Evolutionary conservation across 2,113 vertebrate genomes (phyloP), one percentile per base, ranked within the genome.

Genomic region (Toxostoma redivivum): DNA sequence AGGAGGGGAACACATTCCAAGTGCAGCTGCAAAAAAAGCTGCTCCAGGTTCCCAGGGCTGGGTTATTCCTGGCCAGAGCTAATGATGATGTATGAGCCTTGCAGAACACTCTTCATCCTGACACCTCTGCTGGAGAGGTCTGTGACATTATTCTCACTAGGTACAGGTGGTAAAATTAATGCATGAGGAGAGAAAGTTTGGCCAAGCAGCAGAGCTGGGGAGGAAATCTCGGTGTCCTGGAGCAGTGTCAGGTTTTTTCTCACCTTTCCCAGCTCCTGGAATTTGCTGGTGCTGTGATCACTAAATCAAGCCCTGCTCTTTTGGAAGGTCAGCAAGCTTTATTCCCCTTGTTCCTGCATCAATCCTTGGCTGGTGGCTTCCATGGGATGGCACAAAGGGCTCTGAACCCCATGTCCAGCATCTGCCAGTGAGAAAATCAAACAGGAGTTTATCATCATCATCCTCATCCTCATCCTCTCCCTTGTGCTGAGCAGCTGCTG

Each of bases 81-180:
- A 90, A 96, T 92, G 95, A 95, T 92, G 95, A 94, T 95, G 15
- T 60, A 94, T 47, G 94, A 95, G 62, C 62, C 54, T 94, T 30
- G 10, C 37, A 88, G 92, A 95, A 42, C 77, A n/a, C 78, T 88
- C 64, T 70, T 95, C 74, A 74, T 92, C 61, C 81, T 27, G 67
- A 92, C 91, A 87, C 84, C 81, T 89, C 71, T 2, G 3, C 87
- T 45, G 72, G 71, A 73, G 81, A 96, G 86, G 37, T 71, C 81
- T 81, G 54, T 30, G 64, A 47, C 38, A 21, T 93, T 54, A 91
- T 77, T 95, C 81, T 96, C 47, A 8, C 81, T 51, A 12, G 47
- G 64, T 80, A 50, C 85, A 92, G 81, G 81, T 88, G 92, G 81
- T 5, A 85, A 56, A 88, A 97, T 91, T 62, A 80, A 94, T 87